These are phyloP conservation scores for Gallinago paraguaiae DNA, from an alignment of 2,113 vertebrate species.

Conservation along the genomic window DNA sequence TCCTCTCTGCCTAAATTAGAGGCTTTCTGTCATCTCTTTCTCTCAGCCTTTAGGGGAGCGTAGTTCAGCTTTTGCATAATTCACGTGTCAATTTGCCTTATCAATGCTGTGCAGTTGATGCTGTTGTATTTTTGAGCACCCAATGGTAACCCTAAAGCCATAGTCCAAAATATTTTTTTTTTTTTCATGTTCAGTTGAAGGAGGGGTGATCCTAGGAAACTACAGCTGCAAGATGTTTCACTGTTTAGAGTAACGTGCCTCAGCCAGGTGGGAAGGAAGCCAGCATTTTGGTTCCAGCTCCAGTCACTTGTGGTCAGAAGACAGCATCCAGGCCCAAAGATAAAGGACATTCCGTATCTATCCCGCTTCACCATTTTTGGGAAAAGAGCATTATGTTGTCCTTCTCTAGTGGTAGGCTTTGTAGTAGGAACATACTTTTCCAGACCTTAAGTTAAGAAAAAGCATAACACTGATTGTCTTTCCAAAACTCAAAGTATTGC, in stretches of 20 bases:
- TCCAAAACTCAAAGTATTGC: background rate
- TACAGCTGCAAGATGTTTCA: background rate
- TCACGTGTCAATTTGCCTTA: background rate
- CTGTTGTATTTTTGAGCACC: background rate
- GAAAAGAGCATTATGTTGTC: background rate
- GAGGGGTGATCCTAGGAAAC: background rate
- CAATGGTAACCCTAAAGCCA: background rate
- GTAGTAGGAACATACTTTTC: background rate
- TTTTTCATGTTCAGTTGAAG: background rate
- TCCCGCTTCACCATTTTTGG: constrained; percentile 33
- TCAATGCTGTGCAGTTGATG: background rate
- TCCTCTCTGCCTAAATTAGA: background rate
- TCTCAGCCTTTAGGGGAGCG: background rate
- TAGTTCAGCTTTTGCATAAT: background rate
- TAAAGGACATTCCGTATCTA: constrained; percentile 19
- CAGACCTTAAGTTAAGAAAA: background rate
- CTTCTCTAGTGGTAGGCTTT: background rate
- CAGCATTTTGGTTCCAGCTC: background rate
- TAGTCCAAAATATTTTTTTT: background rate
- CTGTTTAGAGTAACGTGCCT: background rate
- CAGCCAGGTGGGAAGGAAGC: background rate
- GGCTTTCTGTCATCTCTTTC: background rate
- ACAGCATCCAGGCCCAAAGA: background rate
- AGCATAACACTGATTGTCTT: background rate
- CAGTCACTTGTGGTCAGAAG: constrained; percentile 3